Evolutionary conservation across 2,113 vertebrate genomes (phyloP).

Genomic region (Agelaius phoeniceus): DNA sequence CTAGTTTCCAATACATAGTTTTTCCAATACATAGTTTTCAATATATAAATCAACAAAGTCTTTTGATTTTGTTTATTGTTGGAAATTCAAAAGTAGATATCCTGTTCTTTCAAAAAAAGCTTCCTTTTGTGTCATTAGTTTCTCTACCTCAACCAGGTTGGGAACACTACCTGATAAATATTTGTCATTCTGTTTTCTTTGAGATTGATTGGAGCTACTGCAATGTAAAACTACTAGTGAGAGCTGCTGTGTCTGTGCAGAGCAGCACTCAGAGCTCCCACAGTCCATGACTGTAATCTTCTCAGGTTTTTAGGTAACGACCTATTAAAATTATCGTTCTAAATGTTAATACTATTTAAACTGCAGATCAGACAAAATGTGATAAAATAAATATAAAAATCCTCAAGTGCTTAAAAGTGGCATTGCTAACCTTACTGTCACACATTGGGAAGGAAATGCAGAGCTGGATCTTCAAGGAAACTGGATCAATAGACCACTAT

Average conservation of each 20-base stretch:
- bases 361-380: background rate
- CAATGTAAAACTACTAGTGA: background rate
- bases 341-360: background rate
- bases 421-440: background rate
- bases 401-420: background rate
- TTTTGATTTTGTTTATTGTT: background rate
- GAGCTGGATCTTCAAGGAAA: background rate
- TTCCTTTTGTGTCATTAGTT: background rate
- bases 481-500: background rate
- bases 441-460: background rate
- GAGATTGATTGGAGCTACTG: background rate
- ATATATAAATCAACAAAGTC: background rate
- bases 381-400: background rate
- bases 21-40: background rate
- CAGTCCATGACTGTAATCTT: background rate
- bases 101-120: background rate
- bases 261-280: background rate
- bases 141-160: background rate
- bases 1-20: background rate
- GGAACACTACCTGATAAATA: background rate
- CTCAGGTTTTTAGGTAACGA: background rate
- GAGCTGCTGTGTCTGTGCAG: background rate
- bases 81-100: background rate
- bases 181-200: background rate
- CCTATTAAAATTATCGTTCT: background rate